A percentile compares a stretch with the other conserved stretches of the same genome.
Evolutionary conservation across 2,113 vertebrate species (phyloP).

Genomic region (Laterallus jamaicensis): DNA sequence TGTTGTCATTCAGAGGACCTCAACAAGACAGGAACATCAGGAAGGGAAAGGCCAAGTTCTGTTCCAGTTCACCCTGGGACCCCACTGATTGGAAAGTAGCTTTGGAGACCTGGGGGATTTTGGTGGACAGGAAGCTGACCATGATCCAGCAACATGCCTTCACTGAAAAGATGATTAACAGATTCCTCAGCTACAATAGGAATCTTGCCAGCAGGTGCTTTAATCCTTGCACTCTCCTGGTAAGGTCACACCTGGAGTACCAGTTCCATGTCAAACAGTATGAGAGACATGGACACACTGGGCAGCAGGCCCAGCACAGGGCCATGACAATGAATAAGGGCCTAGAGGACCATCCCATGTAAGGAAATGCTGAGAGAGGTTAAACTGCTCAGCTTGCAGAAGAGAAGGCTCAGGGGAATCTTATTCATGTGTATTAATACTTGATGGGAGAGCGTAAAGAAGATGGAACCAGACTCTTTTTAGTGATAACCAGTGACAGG

Average conservation of each 20-base stretch:
- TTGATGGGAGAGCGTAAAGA: neutral
- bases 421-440: neutral
- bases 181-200: neutral
- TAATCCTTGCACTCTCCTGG: neutral
- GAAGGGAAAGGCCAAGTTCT: neutral
- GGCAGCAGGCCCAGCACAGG: neutral
- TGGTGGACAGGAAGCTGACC: neutral
- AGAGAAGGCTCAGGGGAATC: neutral
- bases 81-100: neutral
- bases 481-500: neutral
- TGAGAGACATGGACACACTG: neutral
- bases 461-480: neutral
- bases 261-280: neutral
- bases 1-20: neutral
- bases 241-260: neutral
- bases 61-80: accelerated
- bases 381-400: neutral
- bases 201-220: accelerated
- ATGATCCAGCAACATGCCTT: neutral
- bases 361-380: neutral
- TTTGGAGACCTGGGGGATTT: accelerated
- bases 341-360: neutral
- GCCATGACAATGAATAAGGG: neutral
- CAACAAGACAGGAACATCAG: neutral
- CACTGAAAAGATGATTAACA: neutral